phyloP scores from a whole-genome alignment of 2,797 vertebrate species.

The Pangasius krempfi region DNA sequence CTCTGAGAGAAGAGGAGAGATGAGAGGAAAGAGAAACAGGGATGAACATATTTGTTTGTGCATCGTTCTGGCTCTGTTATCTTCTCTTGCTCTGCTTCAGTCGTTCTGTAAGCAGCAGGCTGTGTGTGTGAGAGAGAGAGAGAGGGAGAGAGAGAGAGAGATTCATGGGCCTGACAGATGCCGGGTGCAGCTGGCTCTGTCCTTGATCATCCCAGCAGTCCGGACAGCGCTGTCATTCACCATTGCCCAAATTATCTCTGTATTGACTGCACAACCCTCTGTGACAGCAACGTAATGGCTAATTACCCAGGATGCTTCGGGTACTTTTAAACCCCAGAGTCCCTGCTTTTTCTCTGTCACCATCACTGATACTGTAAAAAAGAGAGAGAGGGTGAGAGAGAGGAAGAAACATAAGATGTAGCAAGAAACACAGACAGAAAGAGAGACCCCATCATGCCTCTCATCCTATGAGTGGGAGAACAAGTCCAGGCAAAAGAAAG shows the following conservation, averaged over 20 bases:
- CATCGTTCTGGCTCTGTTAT: slow-evolving; percentile 85
- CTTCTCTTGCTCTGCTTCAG: slow-evolving; percentile 83
- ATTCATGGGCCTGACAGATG: slow-evolving; percentile 99
- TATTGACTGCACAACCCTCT: slow-evolving; percentile 99
- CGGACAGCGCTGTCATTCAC: slow-evolving; percentile 99
- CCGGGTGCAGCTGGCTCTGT: slow-evolving; percentile 99
- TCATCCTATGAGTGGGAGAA: slow-evolving; percentile 57
- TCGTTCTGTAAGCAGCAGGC: slow-evolving; percentile 46
- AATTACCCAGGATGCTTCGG: slow-evolving; percentile 99
- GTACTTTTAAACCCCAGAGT: slow-evolving; percentile 88
- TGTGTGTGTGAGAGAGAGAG: slow-evolving; percentile 29
- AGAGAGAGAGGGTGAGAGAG: slow-evolving; percentile 26
- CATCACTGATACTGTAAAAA: slow-evolving; percentile 39
- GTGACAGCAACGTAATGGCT: slow-evolving; percentile 99
- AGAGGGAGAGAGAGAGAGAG: slow-evolving; percentile 71
- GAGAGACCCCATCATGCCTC: slow-evolving; percentile 45
- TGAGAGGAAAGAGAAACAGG: slow-evolving; percentile 36
- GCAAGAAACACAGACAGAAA: slow-evolving; percentile 24
- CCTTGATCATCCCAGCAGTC: slow-evolving; percentile 99
- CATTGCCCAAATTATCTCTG: slow-evolving; percentile 99
- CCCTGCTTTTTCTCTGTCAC: slow-evolving; percentile 64
- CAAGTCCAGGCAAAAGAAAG: slow-evolving; percentile 56
- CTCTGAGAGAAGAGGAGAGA: slow-evolving; percentile 71
- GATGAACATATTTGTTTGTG: slow-evolving; percentile 82
- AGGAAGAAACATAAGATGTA: slow-evolving; percentile 23